A percentile compares a stretch with the other conserved stretches of the same genome.
These are phyloP conservation scores for Acanthopleura granulata DNA, from an alignment of 2,888 invertebrate species.

Conservation along the genomic window DNA sequence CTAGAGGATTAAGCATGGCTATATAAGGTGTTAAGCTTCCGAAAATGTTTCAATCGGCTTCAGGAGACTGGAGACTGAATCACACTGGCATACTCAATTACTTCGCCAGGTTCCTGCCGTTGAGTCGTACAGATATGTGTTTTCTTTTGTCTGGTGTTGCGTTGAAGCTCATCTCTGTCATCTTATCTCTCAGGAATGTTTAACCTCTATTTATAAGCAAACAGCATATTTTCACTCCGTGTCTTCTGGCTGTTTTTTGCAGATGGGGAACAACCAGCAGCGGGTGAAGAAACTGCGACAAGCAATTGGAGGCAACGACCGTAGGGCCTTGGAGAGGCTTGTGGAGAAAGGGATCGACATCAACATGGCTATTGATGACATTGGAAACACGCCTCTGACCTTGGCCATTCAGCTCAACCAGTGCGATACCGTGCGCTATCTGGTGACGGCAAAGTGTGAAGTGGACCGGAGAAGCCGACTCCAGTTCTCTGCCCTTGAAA, in stretches of 20 bases:
- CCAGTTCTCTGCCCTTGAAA: constrained; percentile 19
- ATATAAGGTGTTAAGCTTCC: too few relatives aligned
- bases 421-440: constrained; percentile 1
- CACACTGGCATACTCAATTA: too few relatives aligned
- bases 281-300: constrained; percentile 8
- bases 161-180: too few relatives aligned
- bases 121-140: too few relatives aligned
- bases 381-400: constrained; percentile 18
- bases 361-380: constrained; percentile 18
- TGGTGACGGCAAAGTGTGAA: constrained; percentile 12
- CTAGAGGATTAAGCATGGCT: too few relatives aligned
- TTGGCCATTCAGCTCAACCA: constrained; percentile 15
- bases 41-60: too few relatives aligned
- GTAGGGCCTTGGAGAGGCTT: constrained; percentile 3
- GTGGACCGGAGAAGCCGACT: constrained; percentile 7
- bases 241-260: neutral
- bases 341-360: constrained; percentile 13
- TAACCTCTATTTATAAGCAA: too few relatives aligned
- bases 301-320: constrained; percentile 14
- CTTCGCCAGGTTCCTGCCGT: too few relatives aligned
- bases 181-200: too few relatives aligned
- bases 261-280: constrained; percentile 19
- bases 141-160: too few relatives aligned
- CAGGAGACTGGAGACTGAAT: too few relatives aligned
- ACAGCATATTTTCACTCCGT: neutral